Base-by-base conservation (phyloP, 2,797 vertebrate species). In the Myiotriccus ornatus region DNA sequence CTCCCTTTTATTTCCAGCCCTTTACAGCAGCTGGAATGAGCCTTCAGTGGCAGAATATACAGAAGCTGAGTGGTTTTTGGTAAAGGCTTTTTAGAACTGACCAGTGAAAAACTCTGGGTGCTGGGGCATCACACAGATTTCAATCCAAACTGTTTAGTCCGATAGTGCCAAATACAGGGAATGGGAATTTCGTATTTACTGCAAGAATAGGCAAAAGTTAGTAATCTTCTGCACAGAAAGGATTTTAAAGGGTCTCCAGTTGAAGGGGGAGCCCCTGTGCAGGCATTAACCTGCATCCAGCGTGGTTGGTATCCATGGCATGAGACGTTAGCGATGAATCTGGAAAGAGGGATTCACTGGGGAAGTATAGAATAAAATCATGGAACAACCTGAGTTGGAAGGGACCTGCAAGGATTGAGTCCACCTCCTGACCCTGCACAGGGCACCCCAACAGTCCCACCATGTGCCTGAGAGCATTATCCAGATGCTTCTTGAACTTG, bases 381-480 rank as follows among this genome's bases (percentile, higher is more conserved):
- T 7, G 25, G 63, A 34, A 65, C 24, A 46, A 7, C 28, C 60
- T 67, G 46, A 59, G 39, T 1, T 7, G 46, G n/a, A 57, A 39
- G n/a, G 4, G 25, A 10, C 22, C 1, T 15, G 5, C 27, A n/a
- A 6, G n/a, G 9, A 65, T 34, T 20, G 7, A 55, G 32, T 0
- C 7, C 77, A 60, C 0, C n/a, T 0, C 34, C 47, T 32, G 34
- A 0, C 15, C 47, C 41, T 75, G 77, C 55, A 16, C 30, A 82
- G 53, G 53, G 20, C 25, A 0, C 21, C 46, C 34, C 30, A 81
- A 3, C 18, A 88, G 19, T 1, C 39, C 69, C 69, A 47, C 6
- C 53, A 34, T 39, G 68, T 0, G 3, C 68, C 30, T 39, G 37
- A 2, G 3, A 64, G 7, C 1, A 0, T 1, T 35, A 1, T 14